These are phyloP conservation scores for Leptopilina boulardi DNA, from an alignment of 1,140 invertebrate species.

Conservation along the genomic window DNA sequence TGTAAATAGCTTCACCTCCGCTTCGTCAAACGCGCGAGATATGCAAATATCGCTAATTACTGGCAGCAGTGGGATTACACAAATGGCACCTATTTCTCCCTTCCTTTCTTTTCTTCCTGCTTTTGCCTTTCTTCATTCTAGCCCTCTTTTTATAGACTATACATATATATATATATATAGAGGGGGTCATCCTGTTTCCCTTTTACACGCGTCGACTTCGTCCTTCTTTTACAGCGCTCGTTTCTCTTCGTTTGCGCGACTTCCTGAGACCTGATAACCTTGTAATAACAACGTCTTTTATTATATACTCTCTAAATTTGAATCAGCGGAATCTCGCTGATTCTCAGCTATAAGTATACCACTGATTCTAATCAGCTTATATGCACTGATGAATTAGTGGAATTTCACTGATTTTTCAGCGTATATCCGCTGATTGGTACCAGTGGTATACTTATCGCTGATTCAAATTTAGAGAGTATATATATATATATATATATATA, in stretches of 20 bases:
- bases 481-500: no score
- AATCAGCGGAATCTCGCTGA: no score
- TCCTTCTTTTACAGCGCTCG: not conserved
- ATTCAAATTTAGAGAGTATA: no score
- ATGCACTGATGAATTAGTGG: no score
- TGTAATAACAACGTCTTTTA: not conserved
- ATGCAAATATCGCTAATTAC: conserved; percentile 71
- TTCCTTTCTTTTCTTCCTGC: not conserved
- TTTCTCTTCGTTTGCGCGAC: conserved; percentile 5
- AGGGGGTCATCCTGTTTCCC: conserved; percentile 10
- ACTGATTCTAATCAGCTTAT: no score
- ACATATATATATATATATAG: no score
- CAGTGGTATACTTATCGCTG: no score
- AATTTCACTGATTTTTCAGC: no score
- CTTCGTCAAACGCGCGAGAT: conserved; percentile 52
- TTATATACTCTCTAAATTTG: no score
- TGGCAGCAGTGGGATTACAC: conserved; percentile 65
- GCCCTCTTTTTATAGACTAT: no score
- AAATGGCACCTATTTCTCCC: conserved; percentile 36
- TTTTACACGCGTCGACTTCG: not conserved
- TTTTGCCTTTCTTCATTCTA: conserved; percentile 32
- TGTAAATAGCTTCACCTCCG: conserved; percentile 61
- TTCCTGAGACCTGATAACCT: not conserved
- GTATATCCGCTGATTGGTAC: no score
- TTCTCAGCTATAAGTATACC: no score